These are phyloP conservation scores for Microcebus ravelobensis DNA, from an alignment of 2,113 vertebrate species.

Conservation along the genomic window DNA sequence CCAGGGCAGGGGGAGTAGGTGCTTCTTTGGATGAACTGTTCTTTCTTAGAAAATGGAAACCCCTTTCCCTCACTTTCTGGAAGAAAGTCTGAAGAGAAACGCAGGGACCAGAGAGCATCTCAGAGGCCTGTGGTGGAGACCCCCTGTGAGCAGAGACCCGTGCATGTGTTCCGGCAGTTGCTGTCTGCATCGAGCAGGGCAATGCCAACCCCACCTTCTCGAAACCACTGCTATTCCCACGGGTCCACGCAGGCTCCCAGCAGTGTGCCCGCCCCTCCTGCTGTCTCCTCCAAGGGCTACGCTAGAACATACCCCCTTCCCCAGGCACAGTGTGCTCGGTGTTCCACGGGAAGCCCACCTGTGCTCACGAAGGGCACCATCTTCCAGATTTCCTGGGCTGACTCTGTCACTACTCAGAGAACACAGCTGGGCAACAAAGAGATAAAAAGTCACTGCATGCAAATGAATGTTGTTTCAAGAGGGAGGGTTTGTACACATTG, in stretches of 20 bases:
- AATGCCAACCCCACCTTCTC: neutral
- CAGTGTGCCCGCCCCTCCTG: rapidly evolving
- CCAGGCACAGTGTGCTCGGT: rapidly evolving
- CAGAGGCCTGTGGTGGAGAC: neutral
- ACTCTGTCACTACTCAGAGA: neutral
- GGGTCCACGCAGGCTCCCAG: neutral
- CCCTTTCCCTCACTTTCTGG: neutral
- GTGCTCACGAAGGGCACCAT: no score
- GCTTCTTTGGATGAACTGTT: neutral
- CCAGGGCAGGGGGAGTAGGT: neutral
- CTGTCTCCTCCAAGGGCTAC: neutral
- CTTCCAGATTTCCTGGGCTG: neutral
- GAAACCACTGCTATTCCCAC: neutral
- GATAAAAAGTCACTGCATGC: rapidly evolving
- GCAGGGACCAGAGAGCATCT: neutral
- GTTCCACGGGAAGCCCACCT: neutral
- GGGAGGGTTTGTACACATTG: neutral
- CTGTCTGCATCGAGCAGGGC: neutral
- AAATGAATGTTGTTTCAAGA: neutral
- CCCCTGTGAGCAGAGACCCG: neutral
- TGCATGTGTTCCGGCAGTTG: neutral
- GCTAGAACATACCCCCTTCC: neutral
- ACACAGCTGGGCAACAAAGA: neutral
- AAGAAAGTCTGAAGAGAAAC: neutral
- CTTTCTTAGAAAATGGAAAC: neutral